Evolutionary conservation across 2,797 vertebrate genomes (phyloP), one percentile per base, ranked within the genome.

Genomic region (Gymnopithys bicolor): DNA sequence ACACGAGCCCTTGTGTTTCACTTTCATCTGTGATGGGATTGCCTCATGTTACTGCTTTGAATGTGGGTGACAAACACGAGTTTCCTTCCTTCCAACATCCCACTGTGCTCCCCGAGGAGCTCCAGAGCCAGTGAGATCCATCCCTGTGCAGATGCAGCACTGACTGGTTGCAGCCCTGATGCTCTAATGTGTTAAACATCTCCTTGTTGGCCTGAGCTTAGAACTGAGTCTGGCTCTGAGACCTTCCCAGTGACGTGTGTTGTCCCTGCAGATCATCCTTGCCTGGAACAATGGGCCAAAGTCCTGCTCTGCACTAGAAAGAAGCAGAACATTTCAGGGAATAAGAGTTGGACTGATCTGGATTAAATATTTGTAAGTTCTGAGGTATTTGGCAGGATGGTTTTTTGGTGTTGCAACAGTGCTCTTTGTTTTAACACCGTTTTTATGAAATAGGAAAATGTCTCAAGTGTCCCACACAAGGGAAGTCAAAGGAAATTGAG

Each of bases 111-210:
- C 16, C 39, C 30, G 41, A 63, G 56, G 19, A 5, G n/a, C 33
- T 70, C 5, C 39, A 2, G 0, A 7, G 7, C 7, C 7, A 0
- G 19, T 35, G 90, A 77, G 60, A 60, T 77, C 75, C 22, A 1
- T 48, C 58, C 39, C 75, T 23, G 3, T 4, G 53, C 71, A 30
- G 82, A 80, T 53, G 71, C 10, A 10, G 64, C 58, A 24, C 43
- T 23, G 64, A 5, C 48, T 74, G 5, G 28, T 7, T 84, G 67
- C 11, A 77, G 30, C 69, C 41, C 46, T 8, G 25, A 18, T 86
- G 76, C 76, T 93, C 53, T 87, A 37, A 95, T 55, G 32, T 77
- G 67, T 93, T 32, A 95, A 95, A 32, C 69, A 92, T 95, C 79
- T 82, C 75, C 46, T 0, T 39, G 10, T 3, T 94, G 93, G 94